Conservation (phyloP, 2,797 vertebrate species). For the Mastacembelus armatus region DNA sequence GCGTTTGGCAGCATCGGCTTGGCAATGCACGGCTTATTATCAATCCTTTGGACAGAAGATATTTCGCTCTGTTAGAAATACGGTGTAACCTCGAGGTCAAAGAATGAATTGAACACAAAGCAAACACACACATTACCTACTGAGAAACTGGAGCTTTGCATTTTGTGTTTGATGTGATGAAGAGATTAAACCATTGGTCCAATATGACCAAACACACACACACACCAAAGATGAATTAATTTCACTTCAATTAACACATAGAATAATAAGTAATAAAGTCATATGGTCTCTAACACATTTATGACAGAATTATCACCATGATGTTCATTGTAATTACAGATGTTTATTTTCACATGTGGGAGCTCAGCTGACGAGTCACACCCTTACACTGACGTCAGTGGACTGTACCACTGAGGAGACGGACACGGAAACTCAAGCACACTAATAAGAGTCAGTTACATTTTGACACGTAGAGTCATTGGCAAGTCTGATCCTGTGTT, state of each 20-base stretch:
- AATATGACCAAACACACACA: constrained; percentile 6
- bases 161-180: constrained; percentile 5
- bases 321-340: not conserved
- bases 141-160: not conserved
- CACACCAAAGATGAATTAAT: not conserved
- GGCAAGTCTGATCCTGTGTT: not conserved
- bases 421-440: not conserved
- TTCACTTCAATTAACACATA: not conserved
- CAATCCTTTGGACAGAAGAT: constrained; percentile 15
- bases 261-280: not conserved
- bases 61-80: not conserved
- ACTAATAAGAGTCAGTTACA: not conserved
- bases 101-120: not conserved
- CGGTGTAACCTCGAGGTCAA: not conserved
- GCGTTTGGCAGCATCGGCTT: constrained; percentile 19
- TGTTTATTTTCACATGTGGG: not conserved
- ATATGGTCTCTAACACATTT: not conserved
- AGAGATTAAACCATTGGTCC: not conserved
- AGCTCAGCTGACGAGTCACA: no score
- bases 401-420: no score
- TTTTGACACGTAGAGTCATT: not conserved
- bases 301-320: not conserved
- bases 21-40: constrained; percentile 15
- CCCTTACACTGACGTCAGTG: no score
- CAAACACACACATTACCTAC: not conserved